Base-by-base conservation (phyloP, 2,113 vertebrate species). In the Cheirogaleus medius region DNA sequence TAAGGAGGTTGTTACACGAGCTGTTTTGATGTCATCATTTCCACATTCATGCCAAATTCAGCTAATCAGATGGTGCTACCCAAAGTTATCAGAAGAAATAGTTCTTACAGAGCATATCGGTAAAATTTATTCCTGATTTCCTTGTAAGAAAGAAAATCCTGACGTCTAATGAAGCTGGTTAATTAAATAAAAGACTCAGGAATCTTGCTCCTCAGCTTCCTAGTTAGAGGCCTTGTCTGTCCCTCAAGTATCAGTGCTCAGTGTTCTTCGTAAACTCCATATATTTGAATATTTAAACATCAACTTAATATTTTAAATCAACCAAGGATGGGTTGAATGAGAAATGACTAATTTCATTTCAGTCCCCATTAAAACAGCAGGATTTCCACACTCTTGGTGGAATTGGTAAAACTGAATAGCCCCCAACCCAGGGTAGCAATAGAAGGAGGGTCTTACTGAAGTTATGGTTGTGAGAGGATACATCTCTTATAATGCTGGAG, bases 21-120 rank as follows among this genome's bases (percentile, higher is more conserved):
- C 87, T 94, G 83, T 97, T 98, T 95, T 97, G 95, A 97, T 97
- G 97, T 97, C 97, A 96, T 97, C 95, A 95, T 97, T 91, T 93
- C 91, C 92, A 93, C 89, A 90, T 93, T 87, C 96, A 15, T 89
- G 80, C 87, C 34, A 54, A 95, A 94, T 83, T 90, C 96, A 80
- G 83, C 87, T 95, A 88, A 95, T 97, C 93, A 92, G 93, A 80
- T 0, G 1, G 74, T 82, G 81, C n/a, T 91, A 77, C 80, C 58
- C 69, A 58, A 92, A 92, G 74, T 97, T 94, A 80, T 90, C 52
- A 92, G 23, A 74, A 87, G 74, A 91, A 83, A 68, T 32, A 18
- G 34, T 68, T 97, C 60, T 89, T 68, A 54, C 42, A 58, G 82
- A 63, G 37, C 20, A 20, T 56, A 63, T 82, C 0, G 0, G 54